These are phyloP conservation scores for Porites evermanni DNA, from an alignment of 92 coral and sea anemone genomes.

Conservation along the genomic window DNA sequence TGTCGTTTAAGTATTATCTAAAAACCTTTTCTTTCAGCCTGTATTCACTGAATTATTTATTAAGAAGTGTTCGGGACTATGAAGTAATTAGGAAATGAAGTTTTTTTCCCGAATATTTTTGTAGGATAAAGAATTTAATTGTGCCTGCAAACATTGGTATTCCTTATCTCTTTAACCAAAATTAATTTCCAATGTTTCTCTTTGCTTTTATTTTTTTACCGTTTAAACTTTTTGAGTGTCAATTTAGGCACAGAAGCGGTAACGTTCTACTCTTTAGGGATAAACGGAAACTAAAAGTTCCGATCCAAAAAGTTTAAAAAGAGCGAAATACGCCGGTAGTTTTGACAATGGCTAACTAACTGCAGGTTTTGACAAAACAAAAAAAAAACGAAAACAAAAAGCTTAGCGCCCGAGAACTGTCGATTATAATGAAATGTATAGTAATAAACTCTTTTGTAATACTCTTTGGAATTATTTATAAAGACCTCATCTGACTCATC, in stretches of 20 bases:
- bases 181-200: too few relatives aligned
- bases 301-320: neutral
- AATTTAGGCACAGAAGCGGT: neutral
- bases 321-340: too few relatives aligned
- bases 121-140: neutral
- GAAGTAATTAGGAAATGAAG: conserved; percentile 19
- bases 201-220: too few relatives aligned
- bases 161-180: too few relatives aligned
- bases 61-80: neutral
- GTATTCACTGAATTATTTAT: conserved; percentile 39
- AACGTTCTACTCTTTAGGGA: neutral
- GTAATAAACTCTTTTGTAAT: neutral
- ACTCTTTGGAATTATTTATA: neutral
- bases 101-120: neutral
- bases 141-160: neutral
- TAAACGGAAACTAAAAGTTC: neutral
- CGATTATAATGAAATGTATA: neutral
- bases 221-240: neutral
- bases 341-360: neutral
- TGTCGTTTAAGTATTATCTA: conserved; percentile 10
- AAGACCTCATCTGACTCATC: neutral
- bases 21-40: conserved; percentile 1
- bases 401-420: neutral
- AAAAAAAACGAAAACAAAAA: neutral
- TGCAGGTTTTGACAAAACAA: neutral